These are phyloP conservation scores for Steatocranus sp. DNA, from an alignment of 2,797 vertebrate genomes.

Conservation along the genomic window DNA sequence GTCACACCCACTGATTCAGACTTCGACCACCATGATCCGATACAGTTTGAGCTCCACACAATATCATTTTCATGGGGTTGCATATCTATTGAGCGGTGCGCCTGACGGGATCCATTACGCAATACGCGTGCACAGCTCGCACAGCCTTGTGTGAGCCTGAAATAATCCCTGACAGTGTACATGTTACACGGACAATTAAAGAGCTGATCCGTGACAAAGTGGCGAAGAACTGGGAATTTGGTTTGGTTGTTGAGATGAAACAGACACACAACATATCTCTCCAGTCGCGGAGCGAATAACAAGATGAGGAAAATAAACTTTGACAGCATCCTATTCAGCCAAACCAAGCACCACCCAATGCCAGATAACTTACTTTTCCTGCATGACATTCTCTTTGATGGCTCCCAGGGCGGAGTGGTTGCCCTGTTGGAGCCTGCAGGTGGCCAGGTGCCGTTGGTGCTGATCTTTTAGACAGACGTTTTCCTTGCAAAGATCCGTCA, in stretches of 20 bases:
- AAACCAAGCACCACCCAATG: not conserved
- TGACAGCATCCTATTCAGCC: not conserved
- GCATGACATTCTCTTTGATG: constrained; percentile 78
- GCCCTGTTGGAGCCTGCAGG: constrained; percentile 82
- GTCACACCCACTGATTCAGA: not conserved
- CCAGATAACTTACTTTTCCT: constrained; percentile 83
- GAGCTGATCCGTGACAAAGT: not conserved
- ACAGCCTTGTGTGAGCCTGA: not conserved
- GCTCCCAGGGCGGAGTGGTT: constrained; percentile 68
- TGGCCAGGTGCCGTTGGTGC: constrained; percentile 88
- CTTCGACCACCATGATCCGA: not conserved
- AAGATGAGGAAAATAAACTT: not conserved
- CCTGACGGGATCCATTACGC: constrained; percentile 31
- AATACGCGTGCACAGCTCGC: constrained; percentile 20
- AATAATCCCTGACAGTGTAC: constrained; percentile 5
- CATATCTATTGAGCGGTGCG: not conserved
- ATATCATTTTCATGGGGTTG: not conserved
- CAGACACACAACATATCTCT: not conserved
- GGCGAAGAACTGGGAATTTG: not conserved
- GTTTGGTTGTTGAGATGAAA: not conserved
- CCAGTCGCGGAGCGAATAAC: not conserved
- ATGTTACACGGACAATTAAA: not conserved
- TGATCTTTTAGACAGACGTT: constrained; percentile 87
- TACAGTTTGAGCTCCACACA: not conserved
- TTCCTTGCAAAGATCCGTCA: constrained; percentile 86